Base-by-base conservation (phyloP, 2,888 invertebrate genomes). In the Eupithecia insigniata region DNA sequence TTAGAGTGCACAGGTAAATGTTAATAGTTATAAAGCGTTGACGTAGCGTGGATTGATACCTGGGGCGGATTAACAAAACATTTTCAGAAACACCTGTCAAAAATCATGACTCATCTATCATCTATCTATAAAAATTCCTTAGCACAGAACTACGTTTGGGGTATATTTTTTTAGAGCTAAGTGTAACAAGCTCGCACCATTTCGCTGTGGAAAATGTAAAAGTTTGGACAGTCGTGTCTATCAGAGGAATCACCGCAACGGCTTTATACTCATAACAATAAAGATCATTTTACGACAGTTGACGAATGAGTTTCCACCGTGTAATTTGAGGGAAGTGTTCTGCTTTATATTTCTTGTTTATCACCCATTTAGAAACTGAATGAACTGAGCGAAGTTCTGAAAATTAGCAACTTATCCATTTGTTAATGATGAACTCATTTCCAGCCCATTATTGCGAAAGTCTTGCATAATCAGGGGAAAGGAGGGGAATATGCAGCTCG, bases 241-340 rank as follows among this genome's bases (percentile, higher is more conserved):
- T 66, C 65, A 8, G 58, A 58, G 60, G 65, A 72, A 73, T 51
- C 62, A 65, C 66, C 26, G 60, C 65, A 55, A 64, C 68, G 66
- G 64, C 67, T 65, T 73, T 71, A 73, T 55, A 12, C 1, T 39
- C 26, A 34, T 65, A 34, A 39, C 58, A 58, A 71, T 76, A 76
- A 73, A 76, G 73, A 67, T 58, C 65, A 76, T 73, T 79, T 76
- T 73, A 77, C 74, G 72, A 73, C 73, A 71, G 46, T 61, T 62
- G 75, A 73, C 74, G 75, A 74, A 71, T 72, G 60, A 60, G 71
- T 69, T 73, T 73, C 55, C 28, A 73, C 46, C 67, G 46, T 61
- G 46, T 61, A 51, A 74, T 69, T 66, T 65, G 43, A 69, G 65
- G 71, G 71, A 69, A 70, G 72, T 69, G 51, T 73, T 73, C 66